Evolutionary conservation across 2,888 invertebrate species (phyloP).

Genomic region (Gibbula magus): DNA sequence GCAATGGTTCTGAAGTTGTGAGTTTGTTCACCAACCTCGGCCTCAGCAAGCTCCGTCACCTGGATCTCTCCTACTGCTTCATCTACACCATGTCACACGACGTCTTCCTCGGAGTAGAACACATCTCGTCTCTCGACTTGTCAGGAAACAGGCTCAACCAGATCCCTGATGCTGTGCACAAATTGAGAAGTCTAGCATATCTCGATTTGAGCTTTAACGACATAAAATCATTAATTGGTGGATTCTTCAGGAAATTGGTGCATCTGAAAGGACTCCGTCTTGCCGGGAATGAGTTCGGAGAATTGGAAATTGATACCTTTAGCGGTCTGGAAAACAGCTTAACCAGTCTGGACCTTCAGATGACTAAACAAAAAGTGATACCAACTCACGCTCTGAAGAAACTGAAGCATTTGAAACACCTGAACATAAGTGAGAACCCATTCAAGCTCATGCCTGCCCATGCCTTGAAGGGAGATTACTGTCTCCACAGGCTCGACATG

Average conservation of each 20-base stretch:
- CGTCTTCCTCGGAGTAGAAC: slow-evolving; percentile 6
- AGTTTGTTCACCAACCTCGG: slow-evolving; percentile 6
- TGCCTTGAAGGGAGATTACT: slow-evolving; percentile 5
- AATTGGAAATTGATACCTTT: neutral
- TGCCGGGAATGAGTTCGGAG: slow-evolving; percentile 7
- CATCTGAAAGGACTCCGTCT: neutral
- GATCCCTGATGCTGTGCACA: neutral
- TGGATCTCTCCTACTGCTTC: neutral
- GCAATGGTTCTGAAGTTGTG: neutral
- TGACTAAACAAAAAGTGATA: neutral
- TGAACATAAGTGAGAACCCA: slow-evolving; percentile 15
- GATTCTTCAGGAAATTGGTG: neutral
- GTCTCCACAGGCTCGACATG: neutral
- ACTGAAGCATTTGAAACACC: neutral
- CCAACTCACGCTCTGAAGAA: neutral
- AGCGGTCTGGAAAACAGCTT: neutral
- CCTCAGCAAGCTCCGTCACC: neutral
- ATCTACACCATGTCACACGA: neutral
- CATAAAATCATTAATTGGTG: neutral
- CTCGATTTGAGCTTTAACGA: slow-evolving; percentile 15
- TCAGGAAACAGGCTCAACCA: neutral
- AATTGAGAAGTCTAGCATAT: neutral
- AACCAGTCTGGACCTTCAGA: neutral
- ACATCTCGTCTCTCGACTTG: neutral
- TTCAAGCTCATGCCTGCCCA: neutral